Evolutionary conservation across 2,797 vertebrate species (phyloP).

Genomic region (Semaprochilodus insignis): DNA sequence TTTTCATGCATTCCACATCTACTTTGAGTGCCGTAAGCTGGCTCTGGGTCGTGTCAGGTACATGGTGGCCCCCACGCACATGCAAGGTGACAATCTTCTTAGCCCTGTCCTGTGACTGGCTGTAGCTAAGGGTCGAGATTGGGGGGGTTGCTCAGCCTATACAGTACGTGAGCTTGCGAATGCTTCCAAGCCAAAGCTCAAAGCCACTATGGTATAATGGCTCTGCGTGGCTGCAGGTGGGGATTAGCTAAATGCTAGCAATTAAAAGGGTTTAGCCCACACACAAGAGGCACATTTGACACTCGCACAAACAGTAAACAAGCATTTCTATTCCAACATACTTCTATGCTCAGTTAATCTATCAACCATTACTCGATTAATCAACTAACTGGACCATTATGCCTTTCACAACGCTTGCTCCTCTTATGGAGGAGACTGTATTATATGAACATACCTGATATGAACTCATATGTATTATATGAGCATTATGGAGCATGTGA

Average conservation of each 20-base stretch:
- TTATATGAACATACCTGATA: too few relatives aligned
- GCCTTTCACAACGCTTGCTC: too few relatives aligned
- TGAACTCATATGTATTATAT: too few relatives aligned
- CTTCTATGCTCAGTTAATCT: too few relatives aligned
- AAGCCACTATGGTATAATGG: conserved; percentile 23
- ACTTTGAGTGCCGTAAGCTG: not conserved
- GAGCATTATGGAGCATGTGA: too few relatives aligned
- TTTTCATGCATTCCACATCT: not conserved
- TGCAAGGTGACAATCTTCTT: not conserved
- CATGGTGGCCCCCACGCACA: not conserved
- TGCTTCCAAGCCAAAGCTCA: conserved; percentile 3
- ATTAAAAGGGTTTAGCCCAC: conserved; percentile 30
- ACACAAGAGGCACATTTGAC: conserved; percentile 14
- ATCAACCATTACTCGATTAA: too few relatives aligned
- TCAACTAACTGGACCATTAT: too few relatives aligned
- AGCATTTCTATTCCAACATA: too few relatives aligned
- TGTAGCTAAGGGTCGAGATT: not conserved
- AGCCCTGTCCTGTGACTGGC: conserved; percentile 1
- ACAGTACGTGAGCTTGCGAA: not conserved
- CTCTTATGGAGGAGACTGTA: too few relatives aligned
- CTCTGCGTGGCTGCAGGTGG: conserved; percentile 2
- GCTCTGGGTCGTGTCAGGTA: not conserved
- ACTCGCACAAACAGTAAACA: not conserved
- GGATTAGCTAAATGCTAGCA: conserved; percentile 37
- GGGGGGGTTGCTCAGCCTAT: not conserved